Conservation (phyloP, 2,113 vertebrate genomes). For the Mormyrus lacerda region DNA sequence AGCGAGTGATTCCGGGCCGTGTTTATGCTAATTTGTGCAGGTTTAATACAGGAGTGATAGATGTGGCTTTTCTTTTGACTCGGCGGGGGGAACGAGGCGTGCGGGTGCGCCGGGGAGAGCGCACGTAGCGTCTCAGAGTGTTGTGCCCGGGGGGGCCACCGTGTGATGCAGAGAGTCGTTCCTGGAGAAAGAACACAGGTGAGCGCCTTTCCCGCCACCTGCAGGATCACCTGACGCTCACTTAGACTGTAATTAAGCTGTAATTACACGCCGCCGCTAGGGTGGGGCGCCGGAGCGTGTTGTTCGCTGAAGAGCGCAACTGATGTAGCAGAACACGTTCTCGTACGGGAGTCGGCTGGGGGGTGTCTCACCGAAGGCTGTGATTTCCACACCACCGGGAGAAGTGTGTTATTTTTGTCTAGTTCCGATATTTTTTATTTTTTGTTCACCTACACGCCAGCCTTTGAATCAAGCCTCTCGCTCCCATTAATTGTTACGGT, state of each 20-base stretch:
- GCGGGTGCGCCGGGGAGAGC: constrained; percentile 31
- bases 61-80: constrained; percentile 52
- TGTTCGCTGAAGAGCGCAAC: neutral
- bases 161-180: constrained; percentile 17
- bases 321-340: constrained; percentile 32
- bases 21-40: constrained; percentile 61
- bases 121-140: constrained; percentile 33
- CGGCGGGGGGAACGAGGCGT: constrained; percentile 36
- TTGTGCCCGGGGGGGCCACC: constrained; percentile 28
- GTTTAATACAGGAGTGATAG: constrained; percentile 61
- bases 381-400: neutral
- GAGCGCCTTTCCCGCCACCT: neutral
- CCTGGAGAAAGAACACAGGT: neutral
- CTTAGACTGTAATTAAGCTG: constrained; percentile 18
- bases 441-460: constrained; percentile 45
- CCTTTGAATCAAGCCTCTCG: constrained; percentile 54
- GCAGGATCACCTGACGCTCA: neutral
- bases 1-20: constrained; percentile 60
- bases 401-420: constrained; percentile 52
- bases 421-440: constrained; percentile 41
- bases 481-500: constrained; percentile 48
- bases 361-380: neutral
- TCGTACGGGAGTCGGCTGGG: neutral
- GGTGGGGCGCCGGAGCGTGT: neutral
- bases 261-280: constrained; percentile 4